phyloP scores from a whole-genome alignment of 2,113 vertebrate genomes.

The Anser cygnoides region DNA sequence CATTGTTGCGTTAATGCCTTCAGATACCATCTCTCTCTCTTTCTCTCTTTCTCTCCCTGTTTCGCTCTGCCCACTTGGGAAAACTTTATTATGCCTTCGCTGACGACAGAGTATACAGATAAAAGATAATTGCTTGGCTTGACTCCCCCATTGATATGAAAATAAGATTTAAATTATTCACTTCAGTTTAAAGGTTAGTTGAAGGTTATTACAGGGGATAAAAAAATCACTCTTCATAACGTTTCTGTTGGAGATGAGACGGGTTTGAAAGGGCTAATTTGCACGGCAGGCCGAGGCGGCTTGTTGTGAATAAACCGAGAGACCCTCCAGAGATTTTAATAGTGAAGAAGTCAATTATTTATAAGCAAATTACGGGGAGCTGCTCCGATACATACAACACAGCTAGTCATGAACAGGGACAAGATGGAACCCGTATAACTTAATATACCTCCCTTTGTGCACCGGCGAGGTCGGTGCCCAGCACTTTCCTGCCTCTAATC shows the following conservation, averaged over 20 bases:
- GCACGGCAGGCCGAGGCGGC: conserved; percentile 78
- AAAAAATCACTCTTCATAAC: conserved; percentile 75
- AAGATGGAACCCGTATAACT: conserved; percentile 53
- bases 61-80: conserved; percentile 82
- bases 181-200: conserved; percentile 87
- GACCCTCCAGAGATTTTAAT: conserved; percentile 86
- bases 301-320: conserved; percentile 83
- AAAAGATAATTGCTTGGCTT: conserved; percentile 99
- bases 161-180: conserved; percentile 89
- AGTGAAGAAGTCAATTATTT: conserved; percentile 92
- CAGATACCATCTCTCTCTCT: conserved; percentile 79
- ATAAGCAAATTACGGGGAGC: conserved; percentile 89
- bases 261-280: conserved; percentile 88
- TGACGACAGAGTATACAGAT: conserved; percentile 92
- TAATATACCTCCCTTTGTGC: conserved; percentile 52
- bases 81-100: conserved; percentile 92
- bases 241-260: conserved; percentile 83
- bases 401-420: conserved; percentile 77
- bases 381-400: conserved; percentile 77
- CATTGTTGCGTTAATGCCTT: conserved; percentile 86
- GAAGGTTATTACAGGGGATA: conserved; percentile 83
- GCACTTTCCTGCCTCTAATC: conserved; percentile 23
- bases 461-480: not conserved
- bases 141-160: conserved; percentile 90
- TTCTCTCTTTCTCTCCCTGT: conserved; percentile 71